These are phyloP conservation scores for Ptilodon capucinus DNA, from an alignment of 2,888 invertebrate species.

Conservation along the genomic window DNA sequence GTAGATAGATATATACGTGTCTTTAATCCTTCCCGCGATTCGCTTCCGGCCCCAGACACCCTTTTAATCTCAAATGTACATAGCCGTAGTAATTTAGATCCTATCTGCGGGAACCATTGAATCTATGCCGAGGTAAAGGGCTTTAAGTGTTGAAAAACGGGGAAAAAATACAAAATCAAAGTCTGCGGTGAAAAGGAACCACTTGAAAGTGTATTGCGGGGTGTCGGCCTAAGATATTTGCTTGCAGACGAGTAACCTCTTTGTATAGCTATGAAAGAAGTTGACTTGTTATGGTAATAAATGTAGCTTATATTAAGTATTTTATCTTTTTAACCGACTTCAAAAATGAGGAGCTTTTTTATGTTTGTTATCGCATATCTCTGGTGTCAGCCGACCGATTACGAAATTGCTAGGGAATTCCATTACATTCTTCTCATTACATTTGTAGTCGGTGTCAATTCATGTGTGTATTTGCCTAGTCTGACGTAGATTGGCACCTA, in stretches of 20 bases:
- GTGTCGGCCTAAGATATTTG: slow-evolving; percentile 16
- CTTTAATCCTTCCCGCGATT: slow-evolving; percentile 32
- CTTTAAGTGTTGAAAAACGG: slow-evolving; percentile 61
- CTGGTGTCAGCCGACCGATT: too few relatives aligned
- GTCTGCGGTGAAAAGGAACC: slow-evolving; percentile 45
- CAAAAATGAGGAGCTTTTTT: too few relatives aligned
- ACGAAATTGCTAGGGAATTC: too few relatives aligned
- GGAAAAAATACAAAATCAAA: slow-evolving; percentile 57
- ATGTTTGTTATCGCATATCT: too few relatives aligned
- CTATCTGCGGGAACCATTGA: slow-evolving; percentile 69
- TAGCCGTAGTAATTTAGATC: slow-evolving; percentile 75
- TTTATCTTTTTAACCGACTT: too few relatives aligned
- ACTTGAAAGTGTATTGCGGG: slow-evolving; percentile 40
- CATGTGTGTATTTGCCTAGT: too few relatives aligned
- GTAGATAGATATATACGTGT: slow-evolving; percentile 5
- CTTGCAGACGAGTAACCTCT: slow-evolving; percentile 12
- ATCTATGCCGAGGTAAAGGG: slow-evolving; percentile 57
- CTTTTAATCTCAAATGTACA: slow-evolving; percentile 76
- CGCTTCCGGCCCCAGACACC: slow-evolving; percentile 72
- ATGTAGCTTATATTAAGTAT: neutral
- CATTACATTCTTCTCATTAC: too few relatives aligned
- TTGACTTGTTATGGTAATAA: neutral
- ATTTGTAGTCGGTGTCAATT: too few relatives aligned
- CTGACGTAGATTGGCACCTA: too few relatives aligned
- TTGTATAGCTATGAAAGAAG: neutral